Evolutionary conservation across 2,888 invertebrate genomes (phyloP), one percentile per base, ranked within the genome.

Genomic region (Hyppa rectilinea): DNA sequence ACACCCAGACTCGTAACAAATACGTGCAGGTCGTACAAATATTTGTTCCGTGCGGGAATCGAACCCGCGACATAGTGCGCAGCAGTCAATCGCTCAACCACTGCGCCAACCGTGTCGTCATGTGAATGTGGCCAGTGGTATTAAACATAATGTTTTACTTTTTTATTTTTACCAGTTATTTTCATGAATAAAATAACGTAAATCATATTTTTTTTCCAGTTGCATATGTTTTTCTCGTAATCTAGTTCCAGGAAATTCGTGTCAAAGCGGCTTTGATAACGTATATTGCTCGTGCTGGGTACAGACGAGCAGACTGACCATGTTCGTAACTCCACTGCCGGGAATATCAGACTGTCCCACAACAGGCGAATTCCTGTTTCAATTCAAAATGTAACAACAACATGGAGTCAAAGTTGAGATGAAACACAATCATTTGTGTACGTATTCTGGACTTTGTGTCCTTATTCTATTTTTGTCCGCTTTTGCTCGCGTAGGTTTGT

Each of bases 381-480:
- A 71, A 66, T 80, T 69, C 50, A 67, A 68, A 80, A 71, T 23
- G 55, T 55, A 50, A 67, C 69, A 75, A 71, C 52, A 79, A 63
- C 71, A 23, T 61, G 23, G 23, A 67, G 62, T 60, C 55, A 53
- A 72, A 78, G 56, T 82, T 72, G 52, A 71, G 62, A 78, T 66
- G 50, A 66, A 78, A 78, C 62, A 67, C 34, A 78, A 66, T 78
- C 63, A 58, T 64, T 56, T 61, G 63, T 60, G 31, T 63, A 49
- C 63, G 43, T 49, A 63, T 59, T 66, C 55, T 12, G 40, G 55
- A 77, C 66, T 62, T 78, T 40, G 53, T 43, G 20, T 53, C 53
- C 40, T 43, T 26, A 60, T 78, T 81, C 55, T 26, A 66, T 62
- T 78, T 56, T 70, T 26, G 52, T 31, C 17, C 49, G 38, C 34